Evolutionary conservation across 2,888 invertebrate genomes (phyloP).

Genomic region (Sarcophaga carnaria): DNA sequence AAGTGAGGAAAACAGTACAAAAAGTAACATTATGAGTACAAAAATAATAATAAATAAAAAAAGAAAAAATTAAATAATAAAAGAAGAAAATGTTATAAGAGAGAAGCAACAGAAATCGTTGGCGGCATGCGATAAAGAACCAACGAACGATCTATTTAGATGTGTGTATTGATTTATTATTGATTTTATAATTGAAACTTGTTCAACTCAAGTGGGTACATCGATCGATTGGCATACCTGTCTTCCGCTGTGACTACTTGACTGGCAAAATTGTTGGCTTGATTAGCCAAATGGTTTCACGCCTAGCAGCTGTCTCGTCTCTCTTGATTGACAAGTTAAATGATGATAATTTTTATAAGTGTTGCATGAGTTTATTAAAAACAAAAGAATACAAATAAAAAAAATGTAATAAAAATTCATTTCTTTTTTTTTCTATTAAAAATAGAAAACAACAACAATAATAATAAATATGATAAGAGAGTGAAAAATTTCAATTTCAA

Average conservation of each 20-base stretch:
- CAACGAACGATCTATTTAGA: no score
- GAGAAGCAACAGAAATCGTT: no score
- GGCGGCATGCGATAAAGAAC: no score
- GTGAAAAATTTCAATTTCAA: background rate
- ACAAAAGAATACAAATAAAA: background rate
- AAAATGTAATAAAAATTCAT: background rate
- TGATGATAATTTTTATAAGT: background rate
- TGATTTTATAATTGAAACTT: conserved; percentile 67
- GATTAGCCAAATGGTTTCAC: no score
- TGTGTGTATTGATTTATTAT: conserved; percentile 55
- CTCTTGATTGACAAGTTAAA: conserved; percentile 6
- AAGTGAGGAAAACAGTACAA: no score
- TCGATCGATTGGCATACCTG: conserved; percentile 14
- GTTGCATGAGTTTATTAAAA: conserved; percentile 49
- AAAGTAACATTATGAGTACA: no score
- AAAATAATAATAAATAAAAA: no score
- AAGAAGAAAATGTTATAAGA: no score
- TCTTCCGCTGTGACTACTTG: background rate
- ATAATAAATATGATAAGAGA: background rate
- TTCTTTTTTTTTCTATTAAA: conserved; percentile 10
- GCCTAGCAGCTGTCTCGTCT: no score
- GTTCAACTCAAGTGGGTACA: conserved; percentile 56
- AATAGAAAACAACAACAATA: background rate
- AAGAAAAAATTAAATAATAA: no score
- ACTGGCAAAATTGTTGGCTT: background rate